Evolutionary conservation across 2,797 vertebrate species (phyloP).

Genomic region (Eutrigla gurnardus): DNA sequence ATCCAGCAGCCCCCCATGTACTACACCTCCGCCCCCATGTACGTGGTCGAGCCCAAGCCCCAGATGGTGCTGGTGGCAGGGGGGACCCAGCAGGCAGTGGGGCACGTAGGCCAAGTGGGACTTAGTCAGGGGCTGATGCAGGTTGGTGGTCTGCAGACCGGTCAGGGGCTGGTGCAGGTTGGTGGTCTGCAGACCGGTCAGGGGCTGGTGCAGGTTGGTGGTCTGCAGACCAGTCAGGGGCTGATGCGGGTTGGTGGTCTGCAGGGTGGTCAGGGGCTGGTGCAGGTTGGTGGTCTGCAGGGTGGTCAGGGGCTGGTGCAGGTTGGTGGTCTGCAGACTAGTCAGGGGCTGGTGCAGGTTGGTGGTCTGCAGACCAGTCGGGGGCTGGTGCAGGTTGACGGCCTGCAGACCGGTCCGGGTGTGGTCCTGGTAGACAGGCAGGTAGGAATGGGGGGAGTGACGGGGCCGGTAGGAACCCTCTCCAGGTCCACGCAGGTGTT

Average conservation of each 20-base stretch:
- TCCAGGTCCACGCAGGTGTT: slow-evolving; percentile 67
- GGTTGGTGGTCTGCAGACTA: background rate
- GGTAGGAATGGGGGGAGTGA: slow-evolving; percentile 43
- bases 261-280: background rate
- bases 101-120: slow-evolving; percentile 44
- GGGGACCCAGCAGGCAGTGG: slow-evolving; percentile 59
- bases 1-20: slow-evolving; percentile 84
- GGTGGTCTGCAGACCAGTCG: slow-evolving; percentile 43
- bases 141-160: slow-evolving; percentile 1
- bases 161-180: background rate
- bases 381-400: background rate
- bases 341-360: background rate
- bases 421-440: slow-evolving; percentile 69
- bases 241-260: background rate
- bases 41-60: slow-evolving; percentile 83
- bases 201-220: background rate
- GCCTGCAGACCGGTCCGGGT: slow-evolving; percentile 15
- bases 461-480: slow-evolving; percentile 38
- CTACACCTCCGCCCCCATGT: slow-evolving; percentile 79
- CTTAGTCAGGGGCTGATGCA: slow-evolving; percentile 29
- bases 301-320: background rate
- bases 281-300: background rate
- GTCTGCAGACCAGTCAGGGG: background rate
- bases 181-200: background rate
- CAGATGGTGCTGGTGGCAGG: slow-evolving; percentile 78